Conservation (phyloP, 2,888 invertebrate species). For the Luperina testacea region DNA sequence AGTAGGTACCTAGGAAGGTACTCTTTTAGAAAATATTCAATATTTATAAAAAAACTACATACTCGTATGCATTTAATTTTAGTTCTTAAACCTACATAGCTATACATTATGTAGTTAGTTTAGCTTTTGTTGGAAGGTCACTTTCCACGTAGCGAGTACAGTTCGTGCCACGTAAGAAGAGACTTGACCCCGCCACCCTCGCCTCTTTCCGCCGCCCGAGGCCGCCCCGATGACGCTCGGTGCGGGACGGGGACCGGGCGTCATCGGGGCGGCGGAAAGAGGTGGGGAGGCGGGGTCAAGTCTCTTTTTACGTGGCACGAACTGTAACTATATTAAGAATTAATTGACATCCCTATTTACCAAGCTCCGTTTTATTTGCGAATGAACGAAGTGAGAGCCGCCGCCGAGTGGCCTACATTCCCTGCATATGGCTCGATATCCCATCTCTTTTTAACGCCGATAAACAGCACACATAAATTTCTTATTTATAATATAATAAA, state of each 20-base stretch:
- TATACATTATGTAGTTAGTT: background rate
- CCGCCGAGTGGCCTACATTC: conserved; percentile 59
- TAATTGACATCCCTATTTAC: conserved; percentile 22
- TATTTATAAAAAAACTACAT: background rate
- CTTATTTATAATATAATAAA: conserved; percentile 88
- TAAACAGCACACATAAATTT: conserved; percentile 81
- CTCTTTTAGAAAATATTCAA: background rate
- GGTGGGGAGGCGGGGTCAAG: too few relatives aligned
- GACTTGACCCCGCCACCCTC: too few relatives aligned
- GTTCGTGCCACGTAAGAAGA: too few relatives aligned
- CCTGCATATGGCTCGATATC: conserved; percentile 64
- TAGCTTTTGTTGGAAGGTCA: background rate
- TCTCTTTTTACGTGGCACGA: too few relatives aligned
- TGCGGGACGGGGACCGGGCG: too few relatives aligned
- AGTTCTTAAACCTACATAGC: background rate
- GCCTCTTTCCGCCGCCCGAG: too few relatives aligned
- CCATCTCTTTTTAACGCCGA: conserved; percentile 73
- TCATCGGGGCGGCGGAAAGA: too few relatives aligned
- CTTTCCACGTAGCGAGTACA: background rate
- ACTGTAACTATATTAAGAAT: too few relatives aligned
- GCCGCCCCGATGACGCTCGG: too few relatives aligned
- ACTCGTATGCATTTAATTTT: background rate
- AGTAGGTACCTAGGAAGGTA: background rate
- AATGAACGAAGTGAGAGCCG: background rate
- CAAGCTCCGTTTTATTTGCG: conserved; percentile 21